phyloP scores from a whole-genome alignment of 2,113 vertebrate genomes.

The Bombycilla garrulus region DNA sequence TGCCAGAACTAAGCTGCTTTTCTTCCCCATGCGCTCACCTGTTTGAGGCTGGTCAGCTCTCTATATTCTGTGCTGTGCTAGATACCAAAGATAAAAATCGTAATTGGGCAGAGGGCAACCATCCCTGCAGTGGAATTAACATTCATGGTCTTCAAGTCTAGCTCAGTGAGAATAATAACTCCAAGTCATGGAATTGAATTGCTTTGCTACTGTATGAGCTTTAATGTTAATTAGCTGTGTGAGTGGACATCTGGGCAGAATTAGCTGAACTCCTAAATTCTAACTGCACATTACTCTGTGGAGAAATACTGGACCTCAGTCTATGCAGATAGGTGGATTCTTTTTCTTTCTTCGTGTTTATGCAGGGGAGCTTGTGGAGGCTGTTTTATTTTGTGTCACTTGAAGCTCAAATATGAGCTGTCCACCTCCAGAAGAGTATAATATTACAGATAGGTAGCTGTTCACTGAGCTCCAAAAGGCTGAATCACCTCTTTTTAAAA shows the following conservation, averaged over 20 bases:
- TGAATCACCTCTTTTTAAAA: neutral
- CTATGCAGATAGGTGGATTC: neutral
- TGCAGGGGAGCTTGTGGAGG: neutral
- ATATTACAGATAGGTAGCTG: neutral
- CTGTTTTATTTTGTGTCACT: neutral
- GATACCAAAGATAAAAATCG: neutral
- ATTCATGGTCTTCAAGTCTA: neutral
- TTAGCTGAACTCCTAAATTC: neutral
- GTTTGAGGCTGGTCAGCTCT: neutral
- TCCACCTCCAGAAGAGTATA: neutral
- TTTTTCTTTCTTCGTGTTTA: neutral
- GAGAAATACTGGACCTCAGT: neutral
- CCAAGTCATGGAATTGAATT: neutral
- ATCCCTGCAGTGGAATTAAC: neutral
- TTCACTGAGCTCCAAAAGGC: neutral
- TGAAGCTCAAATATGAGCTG: neutral
- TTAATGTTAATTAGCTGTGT: neutral
- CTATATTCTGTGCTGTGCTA: neutral
- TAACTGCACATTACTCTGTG: neutral
- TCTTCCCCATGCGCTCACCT: neutral
- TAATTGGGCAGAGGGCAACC: neutral
- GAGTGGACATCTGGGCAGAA: neutral
- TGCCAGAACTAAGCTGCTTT: neutral
- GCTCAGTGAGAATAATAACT: neutral
- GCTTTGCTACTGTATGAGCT: neutral